Conservation (phyloP, 2,888 invertebrate species). For the Neocrepidodera transversa region DNA sequence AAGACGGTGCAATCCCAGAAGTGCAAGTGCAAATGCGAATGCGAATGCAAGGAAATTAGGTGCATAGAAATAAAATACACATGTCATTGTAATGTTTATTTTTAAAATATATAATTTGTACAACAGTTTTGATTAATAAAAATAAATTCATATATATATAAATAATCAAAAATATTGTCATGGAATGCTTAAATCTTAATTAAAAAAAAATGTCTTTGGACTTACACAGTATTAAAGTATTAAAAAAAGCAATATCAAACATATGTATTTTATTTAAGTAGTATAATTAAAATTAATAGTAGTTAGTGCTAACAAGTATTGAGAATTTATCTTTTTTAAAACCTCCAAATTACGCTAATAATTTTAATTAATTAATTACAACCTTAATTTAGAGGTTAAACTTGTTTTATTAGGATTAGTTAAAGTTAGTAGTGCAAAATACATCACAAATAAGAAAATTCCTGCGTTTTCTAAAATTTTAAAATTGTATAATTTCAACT, state of each 20-base stretch:
- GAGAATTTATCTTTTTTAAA: no score
- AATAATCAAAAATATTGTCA: slow-evolving; percentile 9
- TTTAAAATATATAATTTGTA: slow-evolving; percentile 16
- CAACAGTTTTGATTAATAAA: slow-evolving; percentile 9
- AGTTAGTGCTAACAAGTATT: slow-evolving; percentile 4
- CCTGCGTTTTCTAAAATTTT: no score
- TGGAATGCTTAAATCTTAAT: slow-evolving; percentile 5
- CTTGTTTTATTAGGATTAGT: no score
- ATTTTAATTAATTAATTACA: no score
- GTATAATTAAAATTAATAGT: slow-evolving; percentile 14
- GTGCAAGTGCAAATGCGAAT: no score
- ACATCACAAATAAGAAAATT: no score
- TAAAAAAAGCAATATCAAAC: slow-evolving; percentile 40
- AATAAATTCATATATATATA: slow-evolving; percentile 1
- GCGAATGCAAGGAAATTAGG: slow-evolving; percentile 18
- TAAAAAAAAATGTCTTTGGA: slow-evolving; percentile 5
- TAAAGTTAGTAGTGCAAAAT: no score
- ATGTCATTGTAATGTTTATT: slow-evolving; percentile 48
- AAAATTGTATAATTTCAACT: no score
- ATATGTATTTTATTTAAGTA: slow-evolving; percentile 46
- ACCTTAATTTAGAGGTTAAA: no score
- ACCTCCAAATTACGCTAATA: no score
- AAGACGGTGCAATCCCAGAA: slow-evolving; percentile 5
- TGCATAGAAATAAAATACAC: slow-evolving; percentile 47
- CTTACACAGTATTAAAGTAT: not conserved